A percentile compares a stretch with the other conserved stretches of the same genome.
Evolutionary conservation across 2,113 vertebrate species (phyloP).

Genomic region (Hemichromis elongatus): DNA sequence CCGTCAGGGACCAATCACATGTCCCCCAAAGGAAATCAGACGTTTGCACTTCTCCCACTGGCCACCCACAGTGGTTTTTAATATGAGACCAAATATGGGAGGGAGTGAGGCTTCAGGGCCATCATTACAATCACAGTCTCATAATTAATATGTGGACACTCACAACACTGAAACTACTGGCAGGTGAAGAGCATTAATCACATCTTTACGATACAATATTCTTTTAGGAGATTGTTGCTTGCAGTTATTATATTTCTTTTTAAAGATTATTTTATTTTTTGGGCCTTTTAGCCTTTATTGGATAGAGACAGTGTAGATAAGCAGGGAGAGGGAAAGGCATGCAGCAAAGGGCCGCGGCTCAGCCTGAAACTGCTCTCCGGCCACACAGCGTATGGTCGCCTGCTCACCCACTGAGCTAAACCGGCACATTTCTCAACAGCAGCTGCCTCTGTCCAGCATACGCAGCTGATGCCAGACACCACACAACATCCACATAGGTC

Average conservation of each 20-base stretch:
- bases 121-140: neutral
- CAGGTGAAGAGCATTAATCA: neutral
- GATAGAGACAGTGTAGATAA: neutral
- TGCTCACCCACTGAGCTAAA: neutral
- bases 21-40: neutral
- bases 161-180: neutral
- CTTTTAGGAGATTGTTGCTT: neutral
- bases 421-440: neutral
- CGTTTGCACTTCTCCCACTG: neutral
- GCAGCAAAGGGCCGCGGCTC: neutral
- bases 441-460: neutral
- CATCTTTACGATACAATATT: neutral
- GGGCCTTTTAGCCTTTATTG: neutral
- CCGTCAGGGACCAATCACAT: neutral
- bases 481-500: neutral
- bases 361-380: neutral
- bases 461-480: neutral
- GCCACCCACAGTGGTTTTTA: neutral
- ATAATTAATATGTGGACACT: neutral
- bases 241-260: neutral
- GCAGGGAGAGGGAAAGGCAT: neutral
- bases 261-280: no score
- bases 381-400: neutral
- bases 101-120: neutral
- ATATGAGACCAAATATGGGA: neutral